These are phyloP conservation scores for Cichladusa arquata DNA, from an alignment of 2,113 vertebrate genomes.

Conservation along the genomic window DNA sequence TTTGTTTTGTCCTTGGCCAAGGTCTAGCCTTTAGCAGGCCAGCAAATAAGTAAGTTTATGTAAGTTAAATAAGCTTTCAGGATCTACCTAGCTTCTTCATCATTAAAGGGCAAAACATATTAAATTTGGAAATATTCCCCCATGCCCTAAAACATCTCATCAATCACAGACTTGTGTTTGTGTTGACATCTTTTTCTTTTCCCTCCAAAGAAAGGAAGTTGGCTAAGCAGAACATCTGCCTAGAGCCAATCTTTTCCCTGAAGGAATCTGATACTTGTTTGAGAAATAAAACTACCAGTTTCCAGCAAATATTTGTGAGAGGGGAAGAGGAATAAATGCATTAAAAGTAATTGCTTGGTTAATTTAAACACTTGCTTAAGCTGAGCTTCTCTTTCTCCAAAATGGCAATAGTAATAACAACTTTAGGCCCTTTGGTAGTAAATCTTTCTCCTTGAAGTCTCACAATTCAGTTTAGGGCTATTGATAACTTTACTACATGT, in stretches of 20 bases:
- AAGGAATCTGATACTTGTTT: slow-evolving; percentile 19
- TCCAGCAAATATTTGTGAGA: slow-evolving; percentile 36
- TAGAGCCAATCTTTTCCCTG: neutral
- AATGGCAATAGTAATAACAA: neutral
- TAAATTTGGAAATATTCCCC: slow-evolving; percentile 54
- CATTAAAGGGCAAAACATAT: slow-evolving; percentile 55
- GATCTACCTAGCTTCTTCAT: slow-evolving; percentile 54
- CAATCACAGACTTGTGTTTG: slow-evolving; percentile 43
- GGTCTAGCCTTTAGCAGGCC: neutral
- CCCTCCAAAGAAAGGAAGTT: slow-evolving; percentile 36
- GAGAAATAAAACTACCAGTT: slow-evolving; percentile 1
- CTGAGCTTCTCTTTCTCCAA: neutral
- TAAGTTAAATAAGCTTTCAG: slow-evolving; percentile 65
- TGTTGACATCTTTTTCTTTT: slow-evolving; percentile 26
- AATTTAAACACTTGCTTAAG: neutral
- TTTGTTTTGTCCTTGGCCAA: slow-evolving; percentile 42
- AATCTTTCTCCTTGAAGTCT: neutral
- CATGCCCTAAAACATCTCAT: slow-evolving; percentile 39
- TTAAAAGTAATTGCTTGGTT: slow-evolving; percentile 23
- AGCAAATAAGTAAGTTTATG: slow-evolving; percentile 51
- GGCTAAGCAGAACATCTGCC: slow-evolving; percentile 27
- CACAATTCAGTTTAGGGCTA: neutral
- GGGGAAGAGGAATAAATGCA: neutral
- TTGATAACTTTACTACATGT: neutral
- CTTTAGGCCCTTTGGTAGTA: neutral